Conservation (phyloP, 1,140 invertebrate species). For the Platorchestia sp. region DNA sequence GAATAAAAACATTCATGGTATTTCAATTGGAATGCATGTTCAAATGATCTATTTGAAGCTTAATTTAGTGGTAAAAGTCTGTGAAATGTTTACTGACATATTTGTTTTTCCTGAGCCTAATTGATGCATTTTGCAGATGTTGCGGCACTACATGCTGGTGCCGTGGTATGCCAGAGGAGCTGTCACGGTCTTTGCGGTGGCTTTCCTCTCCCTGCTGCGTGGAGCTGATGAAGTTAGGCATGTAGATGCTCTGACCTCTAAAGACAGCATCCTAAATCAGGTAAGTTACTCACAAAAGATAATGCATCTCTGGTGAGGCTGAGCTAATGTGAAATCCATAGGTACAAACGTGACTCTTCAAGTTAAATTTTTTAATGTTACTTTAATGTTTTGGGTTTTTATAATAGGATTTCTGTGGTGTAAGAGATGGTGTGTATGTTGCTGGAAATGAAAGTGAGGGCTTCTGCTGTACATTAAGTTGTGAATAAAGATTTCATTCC, state of each 20-base stretch:
- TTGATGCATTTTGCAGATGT: background rate
- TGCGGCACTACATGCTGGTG: slow-evolving; percentile 41
- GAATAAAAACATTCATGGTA: background rate
- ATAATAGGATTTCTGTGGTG: too few species aligned
- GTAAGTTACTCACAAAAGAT: background rate
- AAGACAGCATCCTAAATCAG: slow-evolving; percentile 43
- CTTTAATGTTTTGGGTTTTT: too few species aligned
- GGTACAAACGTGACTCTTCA: too few species aligned
- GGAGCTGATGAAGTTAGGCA: slow-evolving; percentile 29
- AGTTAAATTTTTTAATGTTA: too few species aligned
- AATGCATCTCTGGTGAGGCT: background rate
- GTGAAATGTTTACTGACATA: background rate
- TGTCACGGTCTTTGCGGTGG: background rate
- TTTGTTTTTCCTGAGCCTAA: background rate
- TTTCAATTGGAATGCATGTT: background rate
- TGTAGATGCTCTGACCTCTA: slow-evolving; percentile 23
- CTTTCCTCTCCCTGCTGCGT: background rate
- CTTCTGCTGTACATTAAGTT: too few species aligned
- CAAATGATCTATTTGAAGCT: too few species aligned
- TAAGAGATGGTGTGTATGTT: too few species aligned
- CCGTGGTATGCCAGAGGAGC: slow-evolving; percentile 27
- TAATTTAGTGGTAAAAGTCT: too few species aligned
- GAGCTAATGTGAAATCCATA: too few species aligned
- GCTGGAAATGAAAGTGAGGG: too few species aligned
- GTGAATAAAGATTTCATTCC: too few species aligned